A percentile compares a stretch with the other conserved stretches of the same genome.
phyloP scores from a whole-genome alignment of 53 echinoderm and acorn worm species.

The Holothuria scabra region DNA sequence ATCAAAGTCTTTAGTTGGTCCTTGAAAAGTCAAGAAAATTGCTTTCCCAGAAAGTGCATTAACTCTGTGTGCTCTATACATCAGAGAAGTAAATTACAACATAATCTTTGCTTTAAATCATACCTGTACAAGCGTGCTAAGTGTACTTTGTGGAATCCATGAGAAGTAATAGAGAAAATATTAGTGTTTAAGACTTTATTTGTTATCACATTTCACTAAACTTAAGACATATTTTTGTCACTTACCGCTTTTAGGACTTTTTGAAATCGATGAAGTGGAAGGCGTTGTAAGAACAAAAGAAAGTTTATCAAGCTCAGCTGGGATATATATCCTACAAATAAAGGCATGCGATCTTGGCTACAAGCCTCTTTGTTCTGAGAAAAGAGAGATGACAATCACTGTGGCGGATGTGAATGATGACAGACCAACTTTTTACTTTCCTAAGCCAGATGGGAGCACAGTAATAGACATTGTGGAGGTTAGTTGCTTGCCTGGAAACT shows the following conservation, averaged over 20 bases:
- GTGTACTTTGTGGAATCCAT: too few relatives aligned
- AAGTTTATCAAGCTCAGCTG: conserved; percentile 39
- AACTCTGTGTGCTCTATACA: too few relatives aligned
- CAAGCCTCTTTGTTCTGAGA: conserved; percentile 25
- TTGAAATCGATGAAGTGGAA: conserved; percentile 22
- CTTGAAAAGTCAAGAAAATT: too few relatives aligned
- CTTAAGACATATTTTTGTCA: too few relatives aligned
- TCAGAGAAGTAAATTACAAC: too few relatives aligned
- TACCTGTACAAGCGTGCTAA: too few relatives aligned
- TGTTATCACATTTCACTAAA: too few relatives aligned
- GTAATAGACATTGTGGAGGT: not conserved
- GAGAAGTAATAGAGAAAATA: too few relatives aligned
- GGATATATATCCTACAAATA: conserved; percentile 20
- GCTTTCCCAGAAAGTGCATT: too few relatives aligned
- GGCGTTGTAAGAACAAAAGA: conserved; percentile 33
- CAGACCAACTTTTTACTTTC: conserved; percentile 57
- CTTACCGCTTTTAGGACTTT: conserved; percentile 10
- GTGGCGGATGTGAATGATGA: conserved; percentile 81
- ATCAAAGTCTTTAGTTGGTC: too few relatives aligned
- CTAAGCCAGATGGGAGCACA: not conserved
- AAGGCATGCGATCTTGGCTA: conserved; percentile 59
- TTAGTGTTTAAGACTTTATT: too few relatives aligned
- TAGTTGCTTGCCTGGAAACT: not conserved
- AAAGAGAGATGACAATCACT: conserved; percentile 12
- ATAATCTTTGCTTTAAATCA: too few relatives aligned